These are phyloP conservation scores for Calliphora vicina DNA, from an alignment of 1,140 invertebrate species.

Conservation along the genomic window DNA sequence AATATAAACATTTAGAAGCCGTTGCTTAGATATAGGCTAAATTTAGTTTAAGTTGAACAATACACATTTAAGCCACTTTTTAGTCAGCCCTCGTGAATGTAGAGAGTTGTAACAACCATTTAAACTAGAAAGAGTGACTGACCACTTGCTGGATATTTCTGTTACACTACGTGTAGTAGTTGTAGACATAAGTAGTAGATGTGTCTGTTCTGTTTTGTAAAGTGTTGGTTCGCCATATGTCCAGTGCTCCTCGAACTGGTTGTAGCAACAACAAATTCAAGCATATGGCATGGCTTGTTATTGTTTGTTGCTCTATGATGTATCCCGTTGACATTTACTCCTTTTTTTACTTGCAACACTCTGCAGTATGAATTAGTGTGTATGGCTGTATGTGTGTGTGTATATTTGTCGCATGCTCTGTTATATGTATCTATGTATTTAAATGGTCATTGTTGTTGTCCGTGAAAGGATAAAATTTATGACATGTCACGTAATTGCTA, in stretches of 20 bases:
- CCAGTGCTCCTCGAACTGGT: not conserved
- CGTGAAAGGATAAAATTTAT: conserved; percentile 35
- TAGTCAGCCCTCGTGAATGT: too few relatives aligned
- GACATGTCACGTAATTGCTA: conserved; percentile 36
- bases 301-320: not conserved
- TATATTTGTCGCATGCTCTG: not conserved
- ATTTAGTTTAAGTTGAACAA: too few relatives aligned
- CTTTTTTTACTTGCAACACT: conserved; percentile 7
- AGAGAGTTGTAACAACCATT: too few relatives aligned
- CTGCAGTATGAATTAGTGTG: not conserved
- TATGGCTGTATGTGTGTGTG: not conserved
- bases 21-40: too few relatives aligned
- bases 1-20: too few relatives aligned
- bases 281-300: not conserved
- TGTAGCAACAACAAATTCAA: not conserved
- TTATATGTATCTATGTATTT: not conserved
- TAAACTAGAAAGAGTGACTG: too few relatives aligned
- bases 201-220: not conserved
- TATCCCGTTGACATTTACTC: conserved; percentile 29
- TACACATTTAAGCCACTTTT: too few relatives aligned
- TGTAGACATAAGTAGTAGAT: too few relatives aligned
- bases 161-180: too few relatives aligned
- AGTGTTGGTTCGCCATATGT: not conserved
- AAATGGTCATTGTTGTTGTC: not conserved
- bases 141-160: too few relatives aligned